Evolutionary conservation across 2,113 vertebrate species (phyloP).

Genomic region (Tautogolabrus adspersus): DNA sequence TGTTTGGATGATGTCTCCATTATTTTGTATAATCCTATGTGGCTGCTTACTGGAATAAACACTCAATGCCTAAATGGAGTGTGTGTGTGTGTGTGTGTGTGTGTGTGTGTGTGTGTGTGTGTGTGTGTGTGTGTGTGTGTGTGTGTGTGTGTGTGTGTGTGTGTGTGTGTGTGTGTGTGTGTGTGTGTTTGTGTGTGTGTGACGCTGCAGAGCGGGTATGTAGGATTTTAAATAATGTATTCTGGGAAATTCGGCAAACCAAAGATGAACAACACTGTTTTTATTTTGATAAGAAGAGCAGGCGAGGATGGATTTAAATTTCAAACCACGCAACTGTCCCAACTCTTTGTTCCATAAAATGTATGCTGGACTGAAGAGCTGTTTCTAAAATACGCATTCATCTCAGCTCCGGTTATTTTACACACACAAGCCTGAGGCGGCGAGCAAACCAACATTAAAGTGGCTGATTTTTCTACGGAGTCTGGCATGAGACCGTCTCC

Average conservation of each 20-base stretch:
- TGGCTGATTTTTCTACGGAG: constrained; percentile 2
- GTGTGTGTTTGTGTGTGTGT: background rate
- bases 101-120: background rate
- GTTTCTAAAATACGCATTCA: background rate
- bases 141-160: background rate
- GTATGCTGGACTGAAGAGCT: background rate
- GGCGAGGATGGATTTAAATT: background rate
- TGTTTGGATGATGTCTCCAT: background rate
- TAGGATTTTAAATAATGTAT: background rate
- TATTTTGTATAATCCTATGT: background rate
- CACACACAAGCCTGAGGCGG: background rate
- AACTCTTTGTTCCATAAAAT: constrained; percentile 12
- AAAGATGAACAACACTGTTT: background rate
- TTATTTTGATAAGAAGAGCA: background rate
- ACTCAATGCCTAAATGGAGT: background rate
- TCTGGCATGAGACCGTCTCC: background rate
- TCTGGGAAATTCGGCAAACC: background rate
- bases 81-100: background rate
- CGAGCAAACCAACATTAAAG: background rate
- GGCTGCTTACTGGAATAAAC: background rate
- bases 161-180: background rate
- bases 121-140: background rate
- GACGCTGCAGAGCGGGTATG: background rate
- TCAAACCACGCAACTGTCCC: background rate
- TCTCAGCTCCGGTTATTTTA: background rate